Conservation (phyloP, 2,797 vertebrate genomes). For the Austrolebias charrua region DNA sequence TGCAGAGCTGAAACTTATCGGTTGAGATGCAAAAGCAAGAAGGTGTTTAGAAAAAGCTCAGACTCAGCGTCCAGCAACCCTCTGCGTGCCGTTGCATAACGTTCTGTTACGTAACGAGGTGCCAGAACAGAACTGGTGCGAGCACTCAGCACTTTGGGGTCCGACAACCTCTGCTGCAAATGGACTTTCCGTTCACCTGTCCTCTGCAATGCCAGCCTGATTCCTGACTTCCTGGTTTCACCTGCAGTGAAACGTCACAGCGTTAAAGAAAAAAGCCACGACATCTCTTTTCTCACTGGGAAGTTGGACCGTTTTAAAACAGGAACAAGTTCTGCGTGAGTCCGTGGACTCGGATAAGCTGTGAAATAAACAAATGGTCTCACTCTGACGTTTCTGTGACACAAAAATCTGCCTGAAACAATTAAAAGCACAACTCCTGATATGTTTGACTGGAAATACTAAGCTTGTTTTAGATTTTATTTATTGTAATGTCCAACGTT, state of each 20-base stretch:
- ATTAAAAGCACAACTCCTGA: no score
- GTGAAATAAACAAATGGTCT: no score
- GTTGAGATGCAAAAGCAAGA: slow-evolving; percentile 1
- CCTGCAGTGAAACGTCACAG: not conserved
- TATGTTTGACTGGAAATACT: not conserved
- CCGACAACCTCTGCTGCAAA: slow-evolving; percentile 7
- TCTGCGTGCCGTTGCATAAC: slow-evolving; percentile 22
- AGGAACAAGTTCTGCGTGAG: no score
- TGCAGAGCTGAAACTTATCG: slow-evolving; percentile 1
- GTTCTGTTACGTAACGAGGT: slow-evolving; percentile 16
- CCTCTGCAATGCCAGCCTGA: not conserved
- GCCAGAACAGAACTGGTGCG: slow-evolving; percentile 12
- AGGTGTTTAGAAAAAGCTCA: slow-evolving; percentile 12
- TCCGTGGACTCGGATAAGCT: no score
- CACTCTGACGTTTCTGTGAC: no score
- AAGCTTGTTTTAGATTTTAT: not conserved
- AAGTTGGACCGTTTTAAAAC: no score
- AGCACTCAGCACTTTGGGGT: slow-evolving; percentile 15
- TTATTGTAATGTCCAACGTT: no score
- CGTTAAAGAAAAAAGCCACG: not conserved
- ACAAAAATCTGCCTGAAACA: no score
- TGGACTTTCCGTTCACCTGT: slow-evolving; percentile 1
- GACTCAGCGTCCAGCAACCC: slow-evolving; percentile 28
- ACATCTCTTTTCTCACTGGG: no score
- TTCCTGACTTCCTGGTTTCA: not conserved